phyloP scores from a whole-genome alignment of 2,888 invertebrate species.

The Lasioglossum malachurum region DNA sequence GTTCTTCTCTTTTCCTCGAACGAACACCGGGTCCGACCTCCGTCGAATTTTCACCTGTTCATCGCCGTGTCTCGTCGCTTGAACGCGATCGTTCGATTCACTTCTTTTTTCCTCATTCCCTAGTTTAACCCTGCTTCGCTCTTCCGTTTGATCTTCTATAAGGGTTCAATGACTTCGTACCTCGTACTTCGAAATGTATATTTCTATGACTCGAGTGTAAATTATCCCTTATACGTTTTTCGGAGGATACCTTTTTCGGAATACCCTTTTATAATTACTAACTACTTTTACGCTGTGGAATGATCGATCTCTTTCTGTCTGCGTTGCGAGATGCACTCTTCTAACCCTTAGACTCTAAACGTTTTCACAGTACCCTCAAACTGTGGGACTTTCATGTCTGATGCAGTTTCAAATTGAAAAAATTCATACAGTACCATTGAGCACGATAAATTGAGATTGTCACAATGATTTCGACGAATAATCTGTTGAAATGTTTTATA shows the following conservation, averaged over 20 bases:
- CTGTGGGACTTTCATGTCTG: background rate
- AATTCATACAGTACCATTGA: background rate
- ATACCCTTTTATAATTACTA: background rate
- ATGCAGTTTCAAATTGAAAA: background rate
- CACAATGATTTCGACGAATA: background rate
- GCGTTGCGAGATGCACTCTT: background rate
- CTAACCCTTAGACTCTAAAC: background rate
- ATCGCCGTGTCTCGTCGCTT: background rate
- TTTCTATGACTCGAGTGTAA: background rate
- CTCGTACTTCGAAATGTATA: background rate
- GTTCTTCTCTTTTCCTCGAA: background rate
- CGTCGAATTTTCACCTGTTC: conserved; percentile 25
- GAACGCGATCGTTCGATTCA: background rate
- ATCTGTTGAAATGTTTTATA: background rate
- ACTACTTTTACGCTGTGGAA: background rate
- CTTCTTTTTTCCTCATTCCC: background rate
- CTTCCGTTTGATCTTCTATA: background rate
- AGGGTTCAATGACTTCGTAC: background rate
- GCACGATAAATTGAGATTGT: background rate
- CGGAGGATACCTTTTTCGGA: too few relatives aligned
- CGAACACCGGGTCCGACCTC: background rate
- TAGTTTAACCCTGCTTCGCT: background rate
- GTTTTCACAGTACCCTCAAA: background rate
- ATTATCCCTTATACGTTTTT: background rate
- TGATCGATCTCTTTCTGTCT: background rate